These are phyloP conservation scores for Rhingia rostrata DNA, from an alignment of 2,888 invertebrate genomes.

Conservation along the genomic window DNA sequence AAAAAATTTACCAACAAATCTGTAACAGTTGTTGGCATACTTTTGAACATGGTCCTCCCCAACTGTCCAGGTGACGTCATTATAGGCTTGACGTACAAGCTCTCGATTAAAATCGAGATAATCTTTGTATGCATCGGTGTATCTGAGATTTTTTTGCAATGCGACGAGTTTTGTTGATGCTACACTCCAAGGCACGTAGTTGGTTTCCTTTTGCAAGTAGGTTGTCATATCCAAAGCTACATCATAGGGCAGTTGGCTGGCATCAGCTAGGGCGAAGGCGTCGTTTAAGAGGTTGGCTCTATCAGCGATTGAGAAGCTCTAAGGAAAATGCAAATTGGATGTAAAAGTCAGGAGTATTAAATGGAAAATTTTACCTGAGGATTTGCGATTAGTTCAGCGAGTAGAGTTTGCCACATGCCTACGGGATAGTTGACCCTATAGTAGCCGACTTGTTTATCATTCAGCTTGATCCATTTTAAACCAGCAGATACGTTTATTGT, in stretches of 20 bases:
- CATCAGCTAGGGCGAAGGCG: slow-evolving; percentile 90
- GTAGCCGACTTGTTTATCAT: slow-evolving; percentile 91
- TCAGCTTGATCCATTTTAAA: slow-evolving; percentile 90
- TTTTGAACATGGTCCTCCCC: slow-evolving; percentile 82
- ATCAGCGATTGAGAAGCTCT: slow-evolving; percentile 86
- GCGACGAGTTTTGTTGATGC: slow-evolving; percentile 84
- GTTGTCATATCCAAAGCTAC: slow-evolving; percentile 87
- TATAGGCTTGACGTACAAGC: slow-evolving; percentile 85
- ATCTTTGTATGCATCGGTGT: slow-evolving; percentile 83
- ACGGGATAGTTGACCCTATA: slow-evolving; percentile 92
- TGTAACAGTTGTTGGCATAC: slow-evolving; percentile 69
- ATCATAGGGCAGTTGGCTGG: slow-evolving; percentile 86
- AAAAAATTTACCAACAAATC: background rate
- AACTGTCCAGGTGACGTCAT: slow-evolving; percentile 86
- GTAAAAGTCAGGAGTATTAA: background rate
- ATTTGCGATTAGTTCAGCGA: slow-evolving; percentile 78
- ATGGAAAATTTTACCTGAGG: slow-evolving; percentile 4
- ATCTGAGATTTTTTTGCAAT: slow-evolving; percentile 84
- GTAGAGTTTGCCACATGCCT: slow-evolving; percentile 85
- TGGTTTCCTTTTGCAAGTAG: slow-evolving; percentile 87
- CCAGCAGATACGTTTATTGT: slow-evolving; percentile 82
- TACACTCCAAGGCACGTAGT: slow-evolving; percentile 90
- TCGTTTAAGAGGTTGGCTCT: slow-evolving; percentile 91
- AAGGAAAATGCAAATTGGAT: background rate
- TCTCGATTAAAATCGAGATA: slow-evolving; percentile 86